phyloP scores from a whole-genome alignment of 2,113 vertebrate species.

The Panurus biarmicus region DNA sequence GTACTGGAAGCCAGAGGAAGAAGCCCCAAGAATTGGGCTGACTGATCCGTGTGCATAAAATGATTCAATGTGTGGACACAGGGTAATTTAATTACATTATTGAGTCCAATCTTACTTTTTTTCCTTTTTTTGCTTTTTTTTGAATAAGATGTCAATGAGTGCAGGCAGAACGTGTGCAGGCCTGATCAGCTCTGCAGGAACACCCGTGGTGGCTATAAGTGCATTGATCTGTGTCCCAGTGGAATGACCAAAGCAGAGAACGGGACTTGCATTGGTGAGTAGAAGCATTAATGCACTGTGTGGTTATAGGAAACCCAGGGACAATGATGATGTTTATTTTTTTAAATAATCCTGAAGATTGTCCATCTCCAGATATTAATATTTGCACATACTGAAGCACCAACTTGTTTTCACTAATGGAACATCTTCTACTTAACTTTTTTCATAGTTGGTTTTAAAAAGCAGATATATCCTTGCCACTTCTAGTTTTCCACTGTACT shows the following conservation, averaged over 20 bases:
- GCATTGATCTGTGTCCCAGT: slow-evolving; percentile 91
- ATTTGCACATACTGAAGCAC: neutral
- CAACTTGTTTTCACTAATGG: neutral
- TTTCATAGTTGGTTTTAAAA: neutral
- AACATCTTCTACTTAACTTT: neutral
- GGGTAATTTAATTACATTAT: neutral
- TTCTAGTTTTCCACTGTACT: neutral
- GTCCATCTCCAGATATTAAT: neutral
- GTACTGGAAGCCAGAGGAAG: neutral
- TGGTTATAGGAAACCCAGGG: neutral
- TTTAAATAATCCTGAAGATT: neutral
- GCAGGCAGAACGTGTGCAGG: slow-evolving; percentile 89
- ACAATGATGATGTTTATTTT: neutral
- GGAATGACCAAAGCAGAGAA: slow-evolving; percentile 92
- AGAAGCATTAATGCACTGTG: neutral
- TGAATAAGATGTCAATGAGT: slow-evolving; percentile 90
- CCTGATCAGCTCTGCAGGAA: slow-evolving; percentile 93
- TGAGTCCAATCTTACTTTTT: neutral
- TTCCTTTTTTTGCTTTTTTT: neutral
- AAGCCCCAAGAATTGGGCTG: neutral
- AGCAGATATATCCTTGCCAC: neutral
- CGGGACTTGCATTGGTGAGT: slow-evolving; percentile 88
- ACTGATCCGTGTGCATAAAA: neutral
- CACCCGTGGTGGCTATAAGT: slow-evolving; percentile 90
- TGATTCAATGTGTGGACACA: neutral